Evolutionary conservation across 2,888 invertebrate genomes (phyloP), one percentile per base, ranked within the genome.

Genomic region (Ophion ventricosus): DNA sequence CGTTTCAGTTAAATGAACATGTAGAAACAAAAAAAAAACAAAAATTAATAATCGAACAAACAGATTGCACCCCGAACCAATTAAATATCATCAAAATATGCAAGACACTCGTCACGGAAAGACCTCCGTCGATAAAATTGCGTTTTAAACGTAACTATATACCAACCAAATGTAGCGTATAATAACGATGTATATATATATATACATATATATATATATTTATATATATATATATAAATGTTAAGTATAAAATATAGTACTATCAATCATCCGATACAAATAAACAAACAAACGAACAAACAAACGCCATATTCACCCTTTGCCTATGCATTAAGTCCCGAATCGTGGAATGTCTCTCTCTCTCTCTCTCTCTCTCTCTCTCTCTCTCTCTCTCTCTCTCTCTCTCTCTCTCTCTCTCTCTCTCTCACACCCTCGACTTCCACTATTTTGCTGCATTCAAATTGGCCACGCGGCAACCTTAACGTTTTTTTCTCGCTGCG

Each of bases 271-370:
- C 87, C 86, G 87, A 89, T 89, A 88, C 35, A 64, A 81, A 83
- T 54, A 86, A 81, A 79, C 85, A 35, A 35, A 35, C 29, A 29
- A 29, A 29, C 29, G 29, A 29, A 29, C 29, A 83, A 82, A 78
- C 86, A 54, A 17, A 54, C n/a, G 3, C 17, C 88, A 90, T 89
- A 90, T 90, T 88, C 87, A 88, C 87, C 89, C 85, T 92, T 92
- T 89, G 90, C 90, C 90, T 92, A 92, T 91, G 91, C 91, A 89
- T 89, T 93, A 93, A 92, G 92, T 92, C 92, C 91, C 92, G 89
- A 92, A 85, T 92, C 91, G 93, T 92, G 93, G 93, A 93, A 93
- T 93, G 93, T 93, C 91, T 90, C 72, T 79, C 70, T 79, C 70
- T 73, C 76, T 5, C 35, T 3, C 35, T 1, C 29, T 92, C 91